A percentile compares a stretch with the other conserved stretches of the same genome.
These are phyloP conservation scores for Drosophila emarginata DNA, from an alignment of 2,888 invertebrate species.

Conservation along the genomic window DNA sequence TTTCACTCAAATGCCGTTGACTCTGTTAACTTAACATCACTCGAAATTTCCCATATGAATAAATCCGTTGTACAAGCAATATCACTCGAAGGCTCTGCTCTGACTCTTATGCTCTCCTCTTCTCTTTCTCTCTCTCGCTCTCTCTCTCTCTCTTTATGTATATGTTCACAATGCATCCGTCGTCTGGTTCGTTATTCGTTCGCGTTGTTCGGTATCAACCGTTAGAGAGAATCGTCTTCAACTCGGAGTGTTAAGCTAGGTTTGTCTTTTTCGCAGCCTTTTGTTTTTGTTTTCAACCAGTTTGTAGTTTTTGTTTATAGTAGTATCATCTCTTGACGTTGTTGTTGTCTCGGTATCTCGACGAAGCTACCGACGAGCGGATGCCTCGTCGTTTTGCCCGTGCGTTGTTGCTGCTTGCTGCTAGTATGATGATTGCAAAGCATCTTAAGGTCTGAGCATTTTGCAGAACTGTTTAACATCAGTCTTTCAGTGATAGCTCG, in stretches of 20 bases:
- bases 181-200: conserved; percentile 8
- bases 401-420: conserved; percentile 43
- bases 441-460: conserved; percentile 67
- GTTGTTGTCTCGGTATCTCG: conserved; percentile 47
- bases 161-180: conserved; percentile 34
- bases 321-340: conserved; percentile 58
- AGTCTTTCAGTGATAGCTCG: conserved; percentile 81
- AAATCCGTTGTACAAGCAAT: background rate
- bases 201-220: conserved; percentile 48
- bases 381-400: conserved; percentile 26
- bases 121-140: background rate
- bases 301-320: conserved; percentile 68
- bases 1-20: conserved; percentile 12
- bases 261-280: conserved; percentile 47
- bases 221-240: conserved; percentile 60
- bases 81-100: background rate
- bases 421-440: conserved; percentile 63
- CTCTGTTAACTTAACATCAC: conserved; percentile 54
- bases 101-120: background rate
- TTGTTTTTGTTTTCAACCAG: conserved; percentile 71
- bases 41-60: conserved; percentile 36
- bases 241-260: conserved; percentile 6
- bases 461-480: conserved; percentile 81
- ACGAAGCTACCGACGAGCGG: conserved; percentile 49
- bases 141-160: background rate